phyloP scores from a whole-genome alignment of 2,888 invertebrate genomes.

The Drosophila limbata region DNA sequence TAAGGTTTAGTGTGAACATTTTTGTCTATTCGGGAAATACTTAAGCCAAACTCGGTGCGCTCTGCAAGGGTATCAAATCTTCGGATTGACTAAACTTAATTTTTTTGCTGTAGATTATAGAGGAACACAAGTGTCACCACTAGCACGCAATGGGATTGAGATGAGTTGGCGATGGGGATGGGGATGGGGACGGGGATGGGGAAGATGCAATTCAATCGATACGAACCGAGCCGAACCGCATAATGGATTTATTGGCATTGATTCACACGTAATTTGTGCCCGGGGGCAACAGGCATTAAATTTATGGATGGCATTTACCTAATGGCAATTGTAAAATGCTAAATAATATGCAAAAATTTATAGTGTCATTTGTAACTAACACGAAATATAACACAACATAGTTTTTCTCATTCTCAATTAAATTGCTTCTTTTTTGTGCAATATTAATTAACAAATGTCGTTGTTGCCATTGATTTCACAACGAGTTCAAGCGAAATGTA shows the following conservation, averaged over 20 bases:
- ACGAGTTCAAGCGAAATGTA: not conserved
- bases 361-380: constrained; percentile 74
- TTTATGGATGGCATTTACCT: constrained; percentile 76
- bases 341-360: constrained; percentile 61
- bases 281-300: constrained; percentile 43
- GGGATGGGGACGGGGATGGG: not conserved
- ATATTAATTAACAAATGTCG: constrained; percentile 8
- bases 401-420: constrained; percentile 11
- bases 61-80: too few species aligned
- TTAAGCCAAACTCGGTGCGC: too few species aligned
- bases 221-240: constrained; percentile 17
- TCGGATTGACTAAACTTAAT: too few species aligned
- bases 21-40: too few species aligned
- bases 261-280: constrained; percentile 40
- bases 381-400: constrained; percentile 65
- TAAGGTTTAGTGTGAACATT: too few species aligned
- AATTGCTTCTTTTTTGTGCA: not conserved
- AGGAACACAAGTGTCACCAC: constrained; percentile 8
- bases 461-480: not conserved
- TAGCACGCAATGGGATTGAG: not conserved
- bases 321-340: constrained; percentile 58
- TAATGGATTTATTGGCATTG: constrained; percentile 70
- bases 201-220: constrained; percentile 29
- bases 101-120: too few species aligned
- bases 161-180: too few species aligned